Evolutionary conservation across 2,888 invertebrate species (phyloP).

Genomic region (Tryphoninae sp.): DNA sequence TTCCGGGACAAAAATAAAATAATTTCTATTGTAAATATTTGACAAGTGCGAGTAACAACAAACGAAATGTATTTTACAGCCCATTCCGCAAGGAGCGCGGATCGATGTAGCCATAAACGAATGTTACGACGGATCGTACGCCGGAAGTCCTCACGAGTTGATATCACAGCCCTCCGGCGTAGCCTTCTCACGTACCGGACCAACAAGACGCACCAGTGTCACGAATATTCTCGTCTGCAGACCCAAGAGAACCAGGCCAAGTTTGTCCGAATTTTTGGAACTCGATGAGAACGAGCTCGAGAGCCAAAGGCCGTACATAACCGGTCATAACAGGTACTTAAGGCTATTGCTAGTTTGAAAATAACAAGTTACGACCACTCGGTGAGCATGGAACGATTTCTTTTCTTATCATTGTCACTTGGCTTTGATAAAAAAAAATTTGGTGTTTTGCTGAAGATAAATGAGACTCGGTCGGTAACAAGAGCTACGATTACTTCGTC

Average conservation of each 20-base stretch:
- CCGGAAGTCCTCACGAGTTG: slow-evolving; percentile 95
- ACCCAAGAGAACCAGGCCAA: slow-evolving; percentile 86
- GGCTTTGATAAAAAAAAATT: neutral
- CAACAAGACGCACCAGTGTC: slow-evolving; percentile 88
- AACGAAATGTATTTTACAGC: slow-evolving; percentile 80
- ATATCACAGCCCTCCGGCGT: slow-evolving; percentile 88
- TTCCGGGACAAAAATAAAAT: slow-evolving; percentile 7
- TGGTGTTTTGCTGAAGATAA: too few relatives aligned
- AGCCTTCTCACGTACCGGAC: slow-evolving; percentile 87
- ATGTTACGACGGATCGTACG: slow-evolving; percentile 96
- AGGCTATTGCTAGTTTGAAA: neutral
- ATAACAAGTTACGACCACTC: neutral
- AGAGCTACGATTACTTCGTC: too few relatives aligned
- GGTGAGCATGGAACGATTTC: neutral
- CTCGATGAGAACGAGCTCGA: slow-evolving; percentile 93
- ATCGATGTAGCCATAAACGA: slow-evolving; percentile 98
- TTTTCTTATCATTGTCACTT: neutral
- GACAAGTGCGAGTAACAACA: neutral
- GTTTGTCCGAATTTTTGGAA: slow-evolving; percentile 94
- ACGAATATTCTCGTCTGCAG: slow-evolving; percentile 91
- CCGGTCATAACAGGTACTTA: slow-evolving; percentile 90
- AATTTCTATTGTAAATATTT: neutral
- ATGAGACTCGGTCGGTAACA: too few relatives aligned
- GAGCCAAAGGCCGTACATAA: slow-evolving; percentile 93
- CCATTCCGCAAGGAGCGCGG: slow-evolving; percentile 90